These are phyloP conservation scores for Drosophila saltans DNA, from an alignment of 1,140 invertebrate species.

Conservation along the genomic window DNA sequence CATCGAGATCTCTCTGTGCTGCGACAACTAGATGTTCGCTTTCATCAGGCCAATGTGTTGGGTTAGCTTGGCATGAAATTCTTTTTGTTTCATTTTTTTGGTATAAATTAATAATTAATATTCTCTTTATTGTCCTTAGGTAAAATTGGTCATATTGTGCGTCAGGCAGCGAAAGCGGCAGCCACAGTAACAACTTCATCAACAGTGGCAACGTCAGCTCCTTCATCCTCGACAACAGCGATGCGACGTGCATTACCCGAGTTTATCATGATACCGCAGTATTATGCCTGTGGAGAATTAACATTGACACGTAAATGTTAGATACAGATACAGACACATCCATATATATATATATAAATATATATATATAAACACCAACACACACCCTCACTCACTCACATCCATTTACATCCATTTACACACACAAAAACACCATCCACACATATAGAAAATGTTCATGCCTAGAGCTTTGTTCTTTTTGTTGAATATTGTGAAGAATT, in stretches of 20 bases:
- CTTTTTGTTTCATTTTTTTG: too few species aligned
- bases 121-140: conserved; percentile 38
- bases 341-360: not conserved
- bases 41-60: conserved; percentile 70
- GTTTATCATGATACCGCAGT: conserved; percentile 77
- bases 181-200: conserved; percentile 27
- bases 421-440: conserved; percentile 11
- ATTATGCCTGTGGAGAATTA: conserved; percentile 73
- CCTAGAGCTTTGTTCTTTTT: conserved; percentile 31
- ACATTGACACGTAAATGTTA: conserved; percentile 72
- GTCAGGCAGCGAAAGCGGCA: conserved; percentile 52
- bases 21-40: conserved; percentile 66
- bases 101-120: not conserved
- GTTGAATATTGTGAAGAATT: conserved; percentile 19
- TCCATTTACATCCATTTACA: conserved; percentile 24
- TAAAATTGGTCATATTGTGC: conserved; percentile 74
- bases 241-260: conserved; percentile 63
- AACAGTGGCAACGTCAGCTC: conserved; percentile 25
- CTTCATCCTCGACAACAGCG: conserved; percentile 40
- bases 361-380: too few species aligned
- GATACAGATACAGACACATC: conserved; percentile 15
- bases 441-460: conserved; percentile 36
- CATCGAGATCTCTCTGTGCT: conserved; percentile 69
- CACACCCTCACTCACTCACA: conserved; percentile 17
- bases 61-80: conserved; percentile 36